A percentile compares a stretch with the other conserved stretches of the same genome.
These are phyloP conservation scores for Lycodopsis pacificus DNA, from an alignment of 2,797 vertebrate species.

Conservation along the genomic window DNA sequence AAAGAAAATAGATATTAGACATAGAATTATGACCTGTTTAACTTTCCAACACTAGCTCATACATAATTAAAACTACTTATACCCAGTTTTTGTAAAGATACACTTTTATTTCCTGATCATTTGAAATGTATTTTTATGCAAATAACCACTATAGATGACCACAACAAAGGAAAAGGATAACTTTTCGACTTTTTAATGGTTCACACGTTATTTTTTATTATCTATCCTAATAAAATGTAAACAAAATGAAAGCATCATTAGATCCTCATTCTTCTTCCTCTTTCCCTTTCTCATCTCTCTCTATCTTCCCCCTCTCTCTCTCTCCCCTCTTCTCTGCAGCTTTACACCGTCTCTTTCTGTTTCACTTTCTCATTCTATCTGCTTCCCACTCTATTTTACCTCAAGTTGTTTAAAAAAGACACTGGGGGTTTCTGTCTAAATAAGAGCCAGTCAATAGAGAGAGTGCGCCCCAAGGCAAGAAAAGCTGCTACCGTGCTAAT, in stretches of 20 bases:
- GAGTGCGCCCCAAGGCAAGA: conserved; percentile 46
- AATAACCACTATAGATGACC: not conserved
- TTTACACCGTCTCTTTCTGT: conserved; percentile 14
- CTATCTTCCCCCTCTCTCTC: not conserved
- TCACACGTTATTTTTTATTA: not conserved
- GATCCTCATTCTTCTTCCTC: conserved; percentile 8
- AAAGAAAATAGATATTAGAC: not conserved
- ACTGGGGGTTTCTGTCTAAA: conserved; percentile 62
- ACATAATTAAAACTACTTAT: not conserved
- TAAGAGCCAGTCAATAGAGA: conserved; percentile 68
- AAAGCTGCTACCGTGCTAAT: conserved; percentile 50
- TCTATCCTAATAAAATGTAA: conserved; percentile 38
- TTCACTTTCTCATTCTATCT: conserved; percentile 35
- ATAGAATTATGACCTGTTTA: not conserved
- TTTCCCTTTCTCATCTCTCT: not conserved
- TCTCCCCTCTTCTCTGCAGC: not conserved
- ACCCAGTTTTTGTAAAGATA: not conserved
- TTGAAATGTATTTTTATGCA: not conserved
- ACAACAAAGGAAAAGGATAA: not conserved
- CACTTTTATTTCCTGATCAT: not conserved
- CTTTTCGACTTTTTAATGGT: not conserved
- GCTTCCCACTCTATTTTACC: conserved; percentile 48
- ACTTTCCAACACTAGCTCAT: not conserved
- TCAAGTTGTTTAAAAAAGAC: conserved; percentile 64
- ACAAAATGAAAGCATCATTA: conserved; percentile 50